These are phyloP conservation scores for Campoletis sonorensis DNA, from an alignment of 1,140 invertebrate genomes.

Conservation along the genomic window DNA sequence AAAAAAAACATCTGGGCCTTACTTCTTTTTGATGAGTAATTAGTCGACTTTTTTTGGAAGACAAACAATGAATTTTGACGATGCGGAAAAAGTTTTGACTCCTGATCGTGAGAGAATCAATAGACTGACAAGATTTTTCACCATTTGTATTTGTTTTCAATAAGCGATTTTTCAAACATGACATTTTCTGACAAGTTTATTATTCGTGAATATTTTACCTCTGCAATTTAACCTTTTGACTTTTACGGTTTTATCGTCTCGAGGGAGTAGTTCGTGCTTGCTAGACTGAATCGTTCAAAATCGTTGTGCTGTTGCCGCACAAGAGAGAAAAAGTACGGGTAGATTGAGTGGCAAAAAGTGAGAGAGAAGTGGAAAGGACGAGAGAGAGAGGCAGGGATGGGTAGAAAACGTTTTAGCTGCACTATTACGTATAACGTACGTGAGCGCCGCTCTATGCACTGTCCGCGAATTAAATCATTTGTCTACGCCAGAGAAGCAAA, in stretches of 20 bases:
- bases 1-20: not conserved
- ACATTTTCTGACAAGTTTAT: not conserved
- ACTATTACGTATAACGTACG: slow-evolving; percentile 22
- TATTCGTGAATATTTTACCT: not conserved
- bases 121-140: not conserved
- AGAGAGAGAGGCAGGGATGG: not conserved
- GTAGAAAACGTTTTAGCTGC: slow-evolving; percentile 3
- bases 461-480: slow-evolving; percentile 24
- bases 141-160: too few relatives aligned
- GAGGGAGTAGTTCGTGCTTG: not conserved
- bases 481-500: slow-evolving; percentile 21
- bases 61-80: too few relatives aligned
- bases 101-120: not conserved
- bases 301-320: not conserved
- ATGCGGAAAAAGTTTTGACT: too few relatives aligned
- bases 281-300: slow-evolving; percentile 1
- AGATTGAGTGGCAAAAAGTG: not conserved
- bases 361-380: not conserved
- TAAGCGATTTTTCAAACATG: too few relatives aligned
- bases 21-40: not conserved
- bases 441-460: slow-evolving; percentile 14
- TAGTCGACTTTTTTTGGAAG: too few relatives aligned
- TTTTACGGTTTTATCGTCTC: slow-evolving; percentile 11
- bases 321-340: not conserved
- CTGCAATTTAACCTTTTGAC: not conserved